phyloP scores from a whole-genome alignment of 2,888 invertebrate genomes.

The Phyllotreta cruciferae region DNA sequence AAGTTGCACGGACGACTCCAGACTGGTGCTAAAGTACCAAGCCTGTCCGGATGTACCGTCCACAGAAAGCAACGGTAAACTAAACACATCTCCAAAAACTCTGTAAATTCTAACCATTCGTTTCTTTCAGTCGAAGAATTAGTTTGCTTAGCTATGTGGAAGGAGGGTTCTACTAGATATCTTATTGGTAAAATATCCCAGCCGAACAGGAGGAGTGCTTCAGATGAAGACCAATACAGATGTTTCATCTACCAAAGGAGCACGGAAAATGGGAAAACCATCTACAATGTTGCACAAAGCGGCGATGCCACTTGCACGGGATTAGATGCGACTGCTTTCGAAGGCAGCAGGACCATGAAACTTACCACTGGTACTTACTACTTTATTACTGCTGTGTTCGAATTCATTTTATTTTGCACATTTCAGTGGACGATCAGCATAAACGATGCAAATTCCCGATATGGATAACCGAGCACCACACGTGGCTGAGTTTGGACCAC shows the following conservation, averaged over 20 bases:
- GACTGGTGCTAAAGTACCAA: conserved; percentile 80
- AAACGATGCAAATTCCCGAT: conserved; percentile 78
- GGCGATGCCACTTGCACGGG: conserved; percentile 84
- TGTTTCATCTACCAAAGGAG: conserved; percentile 79
- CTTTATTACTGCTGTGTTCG: too few species aligned
- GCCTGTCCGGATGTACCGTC: conserved; percentile 81
- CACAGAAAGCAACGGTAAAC: conserved; percentile 78
- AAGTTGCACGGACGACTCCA: conserved; percentile 83
- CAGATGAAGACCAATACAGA: conserved; percentile 80
- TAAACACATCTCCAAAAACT: neutral
- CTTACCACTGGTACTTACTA: conserved; percentile 71
- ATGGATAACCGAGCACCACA: conserved; percentile 81
- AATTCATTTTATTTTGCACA: too few species aligned
- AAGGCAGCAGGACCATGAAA: conserved; percentile 81
- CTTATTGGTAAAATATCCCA: conserved; percentile 77
- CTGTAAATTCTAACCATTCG: conserved; percentile 5
- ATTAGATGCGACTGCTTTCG: conserved; percentile 70
- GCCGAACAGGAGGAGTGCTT: conserved; percentile 65
- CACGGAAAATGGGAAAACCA: conserved; percentile 62
- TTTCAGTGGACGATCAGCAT: conserved; percentile 75
- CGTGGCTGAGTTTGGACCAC: conserved; percentile 81
- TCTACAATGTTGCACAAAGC: conserved; percentile 76
- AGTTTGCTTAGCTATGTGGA: conserved; percentile 83
- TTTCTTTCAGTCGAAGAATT: conserved; percentile 74
- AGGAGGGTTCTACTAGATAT: conserved; percentile 81